Conservation (phyloP, 1,140 invertebrate genomes). For the Artemia franciscana region DNA sequence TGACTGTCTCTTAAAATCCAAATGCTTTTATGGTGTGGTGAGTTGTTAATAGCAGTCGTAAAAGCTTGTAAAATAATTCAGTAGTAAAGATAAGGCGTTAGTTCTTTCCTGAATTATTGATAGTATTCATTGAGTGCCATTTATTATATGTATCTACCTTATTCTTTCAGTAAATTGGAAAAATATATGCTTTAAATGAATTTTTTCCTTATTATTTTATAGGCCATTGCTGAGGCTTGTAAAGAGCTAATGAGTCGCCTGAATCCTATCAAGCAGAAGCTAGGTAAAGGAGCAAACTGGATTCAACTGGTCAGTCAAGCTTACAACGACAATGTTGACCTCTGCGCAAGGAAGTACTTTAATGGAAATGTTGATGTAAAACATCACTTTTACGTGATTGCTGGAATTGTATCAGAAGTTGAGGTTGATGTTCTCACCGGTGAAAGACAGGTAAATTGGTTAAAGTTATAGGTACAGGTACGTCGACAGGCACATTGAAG, state of each 20-base stretch:
- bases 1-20: too few species aligned
- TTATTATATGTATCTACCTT: too few species aligned
- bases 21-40: too few species aligned
- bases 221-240: background rate
- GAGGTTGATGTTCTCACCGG: slow-evolving; percentile 2
- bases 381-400: background rate
- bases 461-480: too few species aligned
- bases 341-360: slow-evolving; percentile 15
- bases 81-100: too few species aligned
- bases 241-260: background rate
- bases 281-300: background rate
- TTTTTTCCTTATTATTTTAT: background rate
- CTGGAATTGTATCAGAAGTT: slow-evolving; percentile 1
- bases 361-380: background rate
- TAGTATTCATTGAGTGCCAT: too few species aligned
- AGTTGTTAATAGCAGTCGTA: too few species aligned
- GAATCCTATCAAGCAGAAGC: background rate
- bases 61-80: too few species aligned
- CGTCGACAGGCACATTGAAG: too few species aligned
- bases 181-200: too few species aligned
- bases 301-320: background rate
- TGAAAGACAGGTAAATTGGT: slow-evolving; percentile 2
- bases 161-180: too few species aligned
- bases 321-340: background rate
- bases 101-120: too few species aligned